A percentile compares a stretch with the other conserved stretches of the same genome.
These are phyloP conservation scores for Phoeniculus purpureus DNA, from an alignment of 2,797 vertebrate genomes.

Conservation along the genomic window DNA sequence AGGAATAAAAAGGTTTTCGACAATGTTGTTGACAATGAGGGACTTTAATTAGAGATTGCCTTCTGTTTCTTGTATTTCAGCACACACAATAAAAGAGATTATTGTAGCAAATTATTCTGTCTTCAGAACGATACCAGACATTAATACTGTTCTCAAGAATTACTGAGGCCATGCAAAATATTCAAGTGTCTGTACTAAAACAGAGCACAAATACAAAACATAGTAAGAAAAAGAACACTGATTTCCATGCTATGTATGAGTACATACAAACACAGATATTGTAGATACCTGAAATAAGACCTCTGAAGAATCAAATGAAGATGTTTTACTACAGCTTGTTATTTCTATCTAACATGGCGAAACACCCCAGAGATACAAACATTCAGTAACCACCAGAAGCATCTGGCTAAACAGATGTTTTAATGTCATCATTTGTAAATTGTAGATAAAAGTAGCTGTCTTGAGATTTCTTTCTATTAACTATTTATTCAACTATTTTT, in stretches of 20 bases:
- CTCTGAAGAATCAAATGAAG: neutral
- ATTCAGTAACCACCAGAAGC: neutral
- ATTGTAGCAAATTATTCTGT: neutral
- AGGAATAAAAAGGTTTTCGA: neutral
- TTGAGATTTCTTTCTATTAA: conserved; percentile 4
- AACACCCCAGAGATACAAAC: neutral
- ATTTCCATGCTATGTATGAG: neutral
- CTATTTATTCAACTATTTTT: neutral
- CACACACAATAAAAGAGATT: neutral
- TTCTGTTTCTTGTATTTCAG: conserved; percentile 3
- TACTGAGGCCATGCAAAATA: neutral
- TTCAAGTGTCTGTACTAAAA: neutral
- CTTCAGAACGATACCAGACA: neutral
- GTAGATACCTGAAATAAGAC: neutral
- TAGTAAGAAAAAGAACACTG: neutral
- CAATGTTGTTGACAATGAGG: neutral
- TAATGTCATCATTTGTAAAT: neutral
- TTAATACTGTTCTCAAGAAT: neutral
- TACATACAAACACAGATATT: neutral
- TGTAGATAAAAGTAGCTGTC: neutral
- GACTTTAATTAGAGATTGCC: neutral
- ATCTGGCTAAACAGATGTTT: conserved; percentile 40
- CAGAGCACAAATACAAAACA: neutral
- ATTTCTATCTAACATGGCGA: neutral
- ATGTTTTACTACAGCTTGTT: neutral